These are phyloP conservation scores for Sparidentex hasta DNA, from an alignment of 2,797 vertebrate genomes.

Conservation along the genomic window DNA sequence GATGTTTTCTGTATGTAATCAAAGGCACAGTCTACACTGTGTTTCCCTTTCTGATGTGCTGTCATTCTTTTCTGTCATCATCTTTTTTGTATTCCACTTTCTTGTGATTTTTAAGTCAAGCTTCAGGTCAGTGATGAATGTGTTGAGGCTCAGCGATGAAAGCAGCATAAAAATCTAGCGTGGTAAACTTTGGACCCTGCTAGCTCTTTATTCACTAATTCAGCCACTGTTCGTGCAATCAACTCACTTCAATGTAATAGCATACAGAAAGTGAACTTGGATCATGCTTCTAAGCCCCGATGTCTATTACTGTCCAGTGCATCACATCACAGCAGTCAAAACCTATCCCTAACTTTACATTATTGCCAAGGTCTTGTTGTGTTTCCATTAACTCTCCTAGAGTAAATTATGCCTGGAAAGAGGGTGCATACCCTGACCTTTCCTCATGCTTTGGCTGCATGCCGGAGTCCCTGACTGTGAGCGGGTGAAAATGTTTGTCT, in stretches of 20 bases:
- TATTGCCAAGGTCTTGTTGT: constrained; percentile 57
- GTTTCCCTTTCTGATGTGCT: constrained; percentile 23
- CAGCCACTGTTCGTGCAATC: constrained; percentile 72
- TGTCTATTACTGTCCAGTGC: constrained; percentile 48
- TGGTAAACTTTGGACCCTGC: constrained; percentile 46
- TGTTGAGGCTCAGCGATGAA: constrained; percentile 74
- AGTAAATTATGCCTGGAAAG: constrained; percentile 68
- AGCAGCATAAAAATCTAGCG: constrained; percentile 60
- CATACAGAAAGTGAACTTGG: constrained; percentile 33
- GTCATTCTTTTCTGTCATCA: constrained; percentile 42
- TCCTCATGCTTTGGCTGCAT: constrained; percentile 49
- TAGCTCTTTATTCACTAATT: constrained; percentile 59
- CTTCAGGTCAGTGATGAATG: constrained; percentile 59
- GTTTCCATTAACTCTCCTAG: constrained; percentile 67
- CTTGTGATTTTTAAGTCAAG: constrained; percentile 57
- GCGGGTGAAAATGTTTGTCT: constrained; percentile 48
- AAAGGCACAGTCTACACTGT: constrained; percentile 7
- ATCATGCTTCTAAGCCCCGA: constrained; percentile 22
- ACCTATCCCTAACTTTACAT: constrained; percentile 42
- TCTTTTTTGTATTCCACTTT: constrained; percentile 18
- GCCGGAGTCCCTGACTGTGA: constrained; percentile 41
- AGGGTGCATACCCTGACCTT: constrained; percentile 44
- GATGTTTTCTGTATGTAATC: constrained; percentile 22
- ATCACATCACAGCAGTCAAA: constrained; percentile 62
- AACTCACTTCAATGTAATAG: constrained; percentile 55